These are phyloP conservation scores for Prorops nasuta DNA, from an alignment of 1,140 invertebrate species.

Conservation along the genomic window DNA sequence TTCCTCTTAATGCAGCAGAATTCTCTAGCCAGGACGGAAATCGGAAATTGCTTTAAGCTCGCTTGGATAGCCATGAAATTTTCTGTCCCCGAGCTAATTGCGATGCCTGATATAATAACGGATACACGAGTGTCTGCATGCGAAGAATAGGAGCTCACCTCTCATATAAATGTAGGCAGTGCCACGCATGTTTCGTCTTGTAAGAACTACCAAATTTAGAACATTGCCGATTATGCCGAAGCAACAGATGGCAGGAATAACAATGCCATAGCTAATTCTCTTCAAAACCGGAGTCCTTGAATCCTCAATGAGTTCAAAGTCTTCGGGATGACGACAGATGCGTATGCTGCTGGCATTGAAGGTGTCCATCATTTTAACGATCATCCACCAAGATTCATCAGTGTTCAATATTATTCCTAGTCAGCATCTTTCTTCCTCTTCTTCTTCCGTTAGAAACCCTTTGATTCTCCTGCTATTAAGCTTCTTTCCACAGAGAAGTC, in stretches of 20 bases:
- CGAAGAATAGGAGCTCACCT: slow-evolving; percentile 53
- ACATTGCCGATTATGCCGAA: slow-evolving; percentile 74
- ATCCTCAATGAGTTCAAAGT: slow-evolving; percentile 53
- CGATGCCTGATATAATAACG: neutral
- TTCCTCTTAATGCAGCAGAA: slow-evolving; percentile 5
- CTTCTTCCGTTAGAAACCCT: too few species aligned
- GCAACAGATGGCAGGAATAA: slow-evolving; percentile 68
- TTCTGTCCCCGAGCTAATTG: neutral
- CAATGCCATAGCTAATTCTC: slow-evolving; percentile 68
- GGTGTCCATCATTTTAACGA: slow-evolving; percentile 34
- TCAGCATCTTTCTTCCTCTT: slow-evolving; percentile 3
- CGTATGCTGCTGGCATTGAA: slow-evolving; percentile 31
- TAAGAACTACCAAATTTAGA: slow-evolving; percentile 72
- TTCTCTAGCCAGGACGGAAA: neutral
- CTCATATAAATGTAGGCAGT: slow-evolving; percentile 77
- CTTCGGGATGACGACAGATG: slow-evolving; percentile 34
- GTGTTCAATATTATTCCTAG: too few species aligned
- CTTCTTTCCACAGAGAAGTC: too few species aligned
- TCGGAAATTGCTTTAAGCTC: too few species aligned
- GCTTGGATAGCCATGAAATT: neutral
- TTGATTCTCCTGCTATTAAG: too few species aligned
- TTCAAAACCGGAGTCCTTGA: slow-evolving; percentile 62
- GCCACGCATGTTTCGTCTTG: slow-evolving; percentile 72
- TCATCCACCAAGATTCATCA: neutral
- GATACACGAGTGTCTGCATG: neutral